These are phyloP conservation scores for Antedon mediterranea DNA, from an alignment of 53 echinoderm and acorn worm genomes.

Conservation along the genomic window DNA sequence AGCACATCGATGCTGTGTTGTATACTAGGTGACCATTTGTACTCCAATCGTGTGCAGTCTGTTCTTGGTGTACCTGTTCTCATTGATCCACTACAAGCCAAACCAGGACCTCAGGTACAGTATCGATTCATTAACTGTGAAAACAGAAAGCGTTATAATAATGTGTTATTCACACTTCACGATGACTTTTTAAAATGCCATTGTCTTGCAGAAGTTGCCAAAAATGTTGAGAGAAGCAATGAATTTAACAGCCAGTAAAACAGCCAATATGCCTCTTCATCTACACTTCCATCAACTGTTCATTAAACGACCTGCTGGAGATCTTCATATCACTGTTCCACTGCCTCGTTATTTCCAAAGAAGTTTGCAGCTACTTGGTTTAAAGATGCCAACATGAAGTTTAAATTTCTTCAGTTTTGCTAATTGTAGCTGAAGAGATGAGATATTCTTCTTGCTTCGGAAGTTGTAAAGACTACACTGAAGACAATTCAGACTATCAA, in stretches of 20 bases:
- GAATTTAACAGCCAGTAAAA: background rate
- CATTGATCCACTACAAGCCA: slow-evolving; percentile 20
- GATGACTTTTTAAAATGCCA: no score
- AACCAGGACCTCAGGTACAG: slow-evolving; percentile 24
- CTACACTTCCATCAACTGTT: background rate
- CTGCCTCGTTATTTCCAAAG: background rate
- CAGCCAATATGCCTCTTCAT: background rate
- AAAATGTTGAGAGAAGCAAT: background rate
- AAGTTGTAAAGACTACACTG: no score
- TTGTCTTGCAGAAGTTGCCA: background rate
- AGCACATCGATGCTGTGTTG: slow-evolving; percentile 30
- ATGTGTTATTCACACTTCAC: background rate
- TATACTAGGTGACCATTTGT: slow-evolving; percentile 46
- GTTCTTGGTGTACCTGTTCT: slow-evolving; percentile 42
- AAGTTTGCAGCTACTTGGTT: background rate
- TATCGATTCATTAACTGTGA: background rate
- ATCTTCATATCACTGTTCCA: background rate
- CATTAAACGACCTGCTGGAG: background rate
- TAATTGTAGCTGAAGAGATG: no score
- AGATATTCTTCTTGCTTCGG: no score
- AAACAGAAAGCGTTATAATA: background rate
- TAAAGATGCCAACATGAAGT: background rate
- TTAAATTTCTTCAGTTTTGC: no score
- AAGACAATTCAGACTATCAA: no score
- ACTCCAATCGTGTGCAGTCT: slow-evolving; percentile 32